phyloP scores from a whole-genome alignment of 2,113 vertebrate species.

The Erythrocercus mccallii region DNA sequence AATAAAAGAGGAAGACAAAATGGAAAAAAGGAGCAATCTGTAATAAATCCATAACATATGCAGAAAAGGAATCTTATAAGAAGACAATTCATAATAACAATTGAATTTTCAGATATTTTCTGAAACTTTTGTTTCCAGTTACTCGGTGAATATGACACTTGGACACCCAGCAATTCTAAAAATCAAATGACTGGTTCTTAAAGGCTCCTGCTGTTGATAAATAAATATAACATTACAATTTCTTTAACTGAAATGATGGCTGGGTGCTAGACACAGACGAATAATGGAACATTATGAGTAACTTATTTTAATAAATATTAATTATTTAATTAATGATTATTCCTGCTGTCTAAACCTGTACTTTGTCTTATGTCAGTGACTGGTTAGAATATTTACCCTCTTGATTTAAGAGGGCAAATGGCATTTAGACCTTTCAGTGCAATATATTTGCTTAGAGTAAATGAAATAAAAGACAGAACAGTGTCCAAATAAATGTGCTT shows the following conservation, averaged over 20 bases:
- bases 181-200: not conserved
- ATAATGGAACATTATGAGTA: not conserved
- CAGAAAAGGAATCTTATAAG: not conserved
- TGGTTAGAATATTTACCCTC: not conserved
- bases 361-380: not conserved
- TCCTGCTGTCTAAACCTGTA: not conserved
- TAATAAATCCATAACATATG: not conserved
- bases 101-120: not conserved
- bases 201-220: not conserved
- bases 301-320: not conserved
- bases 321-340: not conserved
- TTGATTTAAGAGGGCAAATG: not conserved
- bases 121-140: not conserved
- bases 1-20: not conserved
- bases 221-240: not conserved
- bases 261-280: not conserved
- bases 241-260: not conserved
- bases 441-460: not conserved
- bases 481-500: not conserved
- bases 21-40: not conserved
- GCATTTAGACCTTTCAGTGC: not conserved
- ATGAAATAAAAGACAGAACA: not conserved
- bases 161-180: not conserved
- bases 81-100: not conserved
- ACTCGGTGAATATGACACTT: not conserved